These are phyloP conservation scores for Otolemur garnettii DNA, from an alignment of 2,113 vertebrate species.

Conservation along the genomic window DNA sequence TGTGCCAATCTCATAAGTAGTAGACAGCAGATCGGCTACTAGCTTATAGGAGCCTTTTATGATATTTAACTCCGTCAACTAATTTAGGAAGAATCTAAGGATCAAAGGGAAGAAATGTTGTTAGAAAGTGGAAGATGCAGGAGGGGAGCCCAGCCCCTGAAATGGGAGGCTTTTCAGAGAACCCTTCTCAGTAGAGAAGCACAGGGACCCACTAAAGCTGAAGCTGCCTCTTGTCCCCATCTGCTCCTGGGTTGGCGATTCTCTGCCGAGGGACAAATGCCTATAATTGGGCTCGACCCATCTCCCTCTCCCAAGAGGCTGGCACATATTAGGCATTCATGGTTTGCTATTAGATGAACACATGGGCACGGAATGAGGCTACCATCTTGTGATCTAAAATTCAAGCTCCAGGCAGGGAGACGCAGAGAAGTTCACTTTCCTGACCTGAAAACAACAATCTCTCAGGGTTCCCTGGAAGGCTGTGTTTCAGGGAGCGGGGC, in stretches of 20 bases:
- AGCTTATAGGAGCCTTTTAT: neutral
- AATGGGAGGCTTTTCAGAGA: neutral
- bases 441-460: neutral
- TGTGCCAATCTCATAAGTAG: no score
- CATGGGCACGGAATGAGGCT: neutral
- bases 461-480: neutral
- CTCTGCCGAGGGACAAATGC: fast-evolving
- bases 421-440: neutral
- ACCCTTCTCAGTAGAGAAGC: neutral
- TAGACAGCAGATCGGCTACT: neutral
- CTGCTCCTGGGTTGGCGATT: neutral
- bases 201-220: neutral
- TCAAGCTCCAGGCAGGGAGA: neutral
- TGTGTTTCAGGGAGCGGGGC: neutral
- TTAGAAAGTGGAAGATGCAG: neutral
- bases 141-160: neutral
- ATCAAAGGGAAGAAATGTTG: neutral
- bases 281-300: fast-evolving
- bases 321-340: neutral
- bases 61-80: neutral
- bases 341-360: neutral
- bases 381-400: neutral
- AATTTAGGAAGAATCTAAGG: neutral
- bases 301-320: neutral
- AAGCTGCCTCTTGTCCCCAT: neutral